Evolutionary conservation across 2,113 vertebrate species (phyloP), one percentile per base, ranked within the genome.

Genomic region (Lycaon pictus): DNA sequence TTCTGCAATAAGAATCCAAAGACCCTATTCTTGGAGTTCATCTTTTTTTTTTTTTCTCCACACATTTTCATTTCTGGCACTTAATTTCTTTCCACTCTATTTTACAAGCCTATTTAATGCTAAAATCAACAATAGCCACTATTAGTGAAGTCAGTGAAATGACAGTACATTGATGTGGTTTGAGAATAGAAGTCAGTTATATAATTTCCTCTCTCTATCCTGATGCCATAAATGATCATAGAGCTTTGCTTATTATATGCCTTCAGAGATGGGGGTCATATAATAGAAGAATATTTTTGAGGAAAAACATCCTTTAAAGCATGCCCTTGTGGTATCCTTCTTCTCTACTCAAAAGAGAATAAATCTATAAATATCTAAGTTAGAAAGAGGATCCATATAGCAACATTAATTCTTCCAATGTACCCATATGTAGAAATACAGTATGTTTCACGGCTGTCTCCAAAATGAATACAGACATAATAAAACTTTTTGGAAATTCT

Each of bases 261-360:
- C n/a, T 93, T 81, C 32, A 88, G 62, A 79, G 11, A 55, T 71
- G 12, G 25, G 1, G 1, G 22, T 53, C 63, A 82, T 76, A 56
- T 3, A 71, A 7, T 27, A 67, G 71, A 76, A 90, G 9, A 95
- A 89, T 55, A 11, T 35, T 53, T 63, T 5, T 56, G 37, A 79
- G 2, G 11, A 7, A 89, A 95, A 67, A 29, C 7, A n/a, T 19
- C 2, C 43, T 79, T 92, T 63, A 87, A 77, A 91, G 1, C 8
- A 71, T 63, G 1, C 0, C 0, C 7, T 89, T 85, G 19, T 29
- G 6, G 53, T 27, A 72, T 13, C 19, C 4, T 19, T 76, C 3
- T 84, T 91, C 32, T n/a, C 22, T 60, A 93, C 85, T 82, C n/a
- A 93, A 92, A 95, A 79, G 20, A 56, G 22, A 76, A 71, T 10